phyloP scores from a whole-genome alignment of 2,797 vertebrate species.

The Danio jaintianensis region DNA sequence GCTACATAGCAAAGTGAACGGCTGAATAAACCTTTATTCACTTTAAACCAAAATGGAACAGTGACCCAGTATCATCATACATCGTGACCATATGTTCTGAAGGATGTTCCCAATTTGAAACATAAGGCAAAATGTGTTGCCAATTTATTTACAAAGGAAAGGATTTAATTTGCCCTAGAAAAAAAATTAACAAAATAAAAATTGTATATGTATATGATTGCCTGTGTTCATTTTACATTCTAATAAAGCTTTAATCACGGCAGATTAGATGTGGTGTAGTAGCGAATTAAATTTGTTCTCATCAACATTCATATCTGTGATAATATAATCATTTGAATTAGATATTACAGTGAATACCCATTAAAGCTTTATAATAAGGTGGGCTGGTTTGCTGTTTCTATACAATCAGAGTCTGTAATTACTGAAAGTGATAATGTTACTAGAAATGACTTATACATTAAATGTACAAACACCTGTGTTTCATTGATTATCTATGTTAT shows the following conservation, averaged over 20 bases:
- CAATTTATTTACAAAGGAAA: constrained; percentile 34
- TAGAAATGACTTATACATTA: constrained; percentile 12
- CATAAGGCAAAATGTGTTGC: constrained; percentile 25
- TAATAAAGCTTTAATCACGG: constrained; percentile 52
- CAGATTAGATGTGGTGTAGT: constrained; percentile 54
- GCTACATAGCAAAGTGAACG: constrained; percentile 22
- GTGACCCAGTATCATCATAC: constrained; percentile 37
- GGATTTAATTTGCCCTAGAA: constrained; percentile 34
- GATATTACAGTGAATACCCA: constrained; percentile 46
- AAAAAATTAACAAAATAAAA: too few relatives aligned
- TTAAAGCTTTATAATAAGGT: constrained; percentile 43
- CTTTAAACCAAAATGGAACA: not conserved
- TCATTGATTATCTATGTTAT: not conserved
- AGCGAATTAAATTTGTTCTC: constrained; percentile 57
- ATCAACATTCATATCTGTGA: constrained; percentile 52
- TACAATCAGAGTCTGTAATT: constrained; percentile 25
- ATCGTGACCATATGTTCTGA: constrained; percentile 33
- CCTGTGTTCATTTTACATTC: constrained; percentile 43
- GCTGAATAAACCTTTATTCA: not conserved
- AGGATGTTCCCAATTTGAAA: constrained; percentile 24
- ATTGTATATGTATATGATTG: not conserved
- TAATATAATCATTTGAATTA: constrained; percentile 53
- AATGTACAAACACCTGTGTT: not conserved
- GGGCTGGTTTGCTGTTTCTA: constrained; percentile 29
- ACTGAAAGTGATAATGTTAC: not conserved